Evolutionary conservation across 2,797 vertebrate species (phyloP), one percentile per base, ranked within the genome.

Genomic region (Liparis tanakae): DNA sequence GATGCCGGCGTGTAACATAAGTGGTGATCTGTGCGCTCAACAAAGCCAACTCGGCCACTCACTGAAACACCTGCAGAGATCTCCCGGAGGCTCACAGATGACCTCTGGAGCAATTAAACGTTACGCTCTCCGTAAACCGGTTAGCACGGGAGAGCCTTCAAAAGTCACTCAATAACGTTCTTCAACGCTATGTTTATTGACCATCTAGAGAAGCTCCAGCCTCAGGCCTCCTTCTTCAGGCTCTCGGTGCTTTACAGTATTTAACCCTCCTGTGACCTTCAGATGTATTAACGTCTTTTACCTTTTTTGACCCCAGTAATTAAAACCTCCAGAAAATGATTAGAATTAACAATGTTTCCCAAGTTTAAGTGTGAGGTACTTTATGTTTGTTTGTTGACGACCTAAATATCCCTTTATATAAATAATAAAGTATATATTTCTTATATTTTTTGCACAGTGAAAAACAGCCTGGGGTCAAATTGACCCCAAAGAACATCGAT

Each of bases 121-220:
- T 39, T 66, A 64, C 15, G 9, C 53, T 73, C 65, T 48, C 22
- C 57, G 55, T 44, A 59, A 71, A 64, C 55, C 41, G 33, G n/a
- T 6, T 22, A 50, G 53, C n/a, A 37, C 4, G 10, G 43, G 12
- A 33, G 39, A 70, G 7, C 10, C 57, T 30, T 25, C 12, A 67
- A 62, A 69, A 46, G 34, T 65, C 36, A 39, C 7, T 30, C 56
- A 63, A 71, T 77, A 43, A 58, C 20, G 54, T 36, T 36, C 20
- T 5, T 66, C 17, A 33, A 14, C 0, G 10, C 1, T 58, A 17
- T 34, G 60, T 57, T 59, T 17, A 30, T 37, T 37, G 14, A 37
- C 10, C 12, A 58, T 44, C 37, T 13, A 13, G 57, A 33, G n/a
- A 41, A 50, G 17, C n/a, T 69, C 13, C 44, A 34, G 41, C 43